Conservation (phyloP, 2,113 vertebrate species). For the Corynorhinus townsendii region DNA sequence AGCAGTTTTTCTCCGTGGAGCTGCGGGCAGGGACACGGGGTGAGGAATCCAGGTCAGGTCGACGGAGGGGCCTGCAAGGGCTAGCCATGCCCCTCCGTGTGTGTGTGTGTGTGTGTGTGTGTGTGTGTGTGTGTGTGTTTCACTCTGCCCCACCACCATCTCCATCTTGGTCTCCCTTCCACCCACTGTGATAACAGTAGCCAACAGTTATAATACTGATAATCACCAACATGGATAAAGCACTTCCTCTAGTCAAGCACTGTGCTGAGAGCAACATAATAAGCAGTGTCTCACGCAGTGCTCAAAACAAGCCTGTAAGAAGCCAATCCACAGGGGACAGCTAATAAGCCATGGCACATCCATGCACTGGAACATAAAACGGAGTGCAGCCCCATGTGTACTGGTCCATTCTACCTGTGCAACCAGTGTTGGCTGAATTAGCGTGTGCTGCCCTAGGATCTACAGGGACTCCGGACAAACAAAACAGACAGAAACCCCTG, state of each 20-base stretch:
- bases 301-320: neutral
- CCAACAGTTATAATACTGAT: neutral
- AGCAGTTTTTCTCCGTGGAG: slow-evolving; percentile 84
- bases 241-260: neutral
- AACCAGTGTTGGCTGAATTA: neutral
- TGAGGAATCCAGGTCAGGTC: neutral
- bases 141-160: neutral
- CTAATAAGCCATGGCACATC: neutral
- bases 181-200: neutral
- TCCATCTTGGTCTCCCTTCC: neutral
- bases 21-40: slow-evolving; percentile 9
- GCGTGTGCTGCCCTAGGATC: neutral
- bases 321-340: neutral
- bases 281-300: neutral
- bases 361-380: neutral
- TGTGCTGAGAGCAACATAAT: too few species aligned
- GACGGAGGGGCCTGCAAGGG: neutral
- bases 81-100: neutral
- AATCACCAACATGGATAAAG: neutral
- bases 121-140: neutral
- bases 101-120: neutral
- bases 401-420: neutral
- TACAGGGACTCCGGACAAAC: neutral
- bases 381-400: neutral
- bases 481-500: neutral